phyloP scores from a whole-genome alignment of 2,888 invertebrate genomes.

The Gnatocerus cornutus region DNA sequence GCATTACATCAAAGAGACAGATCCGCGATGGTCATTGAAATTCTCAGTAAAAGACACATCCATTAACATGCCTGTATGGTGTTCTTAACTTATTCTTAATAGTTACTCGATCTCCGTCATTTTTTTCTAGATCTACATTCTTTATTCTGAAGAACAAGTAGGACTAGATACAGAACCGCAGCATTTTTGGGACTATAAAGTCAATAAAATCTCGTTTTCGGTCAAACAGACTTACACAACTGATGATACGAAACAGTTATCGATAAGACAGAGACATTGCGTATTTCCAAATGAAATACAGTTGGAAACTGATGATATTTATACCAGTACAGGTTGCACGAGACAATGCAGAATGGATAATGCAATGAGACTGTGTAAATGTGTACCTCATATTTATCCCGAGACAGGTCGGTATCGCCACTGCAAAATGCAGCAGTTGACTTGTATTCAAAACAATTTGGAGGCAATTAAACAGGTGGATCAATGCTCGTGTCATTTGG shows the following conservation, averaged over 20 bases:
- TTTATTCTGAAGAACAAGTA: constrained; percentile 81
- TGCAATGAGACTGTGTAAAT: constrained; percentile 78
- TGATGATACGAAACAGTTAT: constrained; percentile 80
- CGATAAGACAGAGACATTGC: constrained; percentile 81
- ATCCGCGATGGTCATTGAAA: constrained; percentile 78
- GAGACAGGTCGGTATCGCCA: constrained; percentile 73
- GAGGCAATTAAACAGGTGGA: constrained; percentile 75
- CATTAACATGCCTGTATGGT: constrained; percentile 62
- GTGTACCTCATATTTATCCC: constrained; percentile 83
- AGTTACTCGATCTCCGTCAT: background rate
- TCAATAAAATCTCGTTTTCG: constrained; percentile 78
- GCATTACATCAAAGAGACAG: constrained; percentile 79
- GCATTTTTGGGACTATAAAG: constrained; percentile 79
- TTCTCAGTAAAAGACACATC: constrained; percentile 66
- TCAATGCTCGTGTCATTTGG: constrained; percentile 80
- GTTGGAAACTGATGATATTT: constrained; percentile 73
- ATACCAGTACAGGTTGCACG: constrained; percentile 84
- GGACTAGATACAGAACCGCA: constrained; percentile 81
- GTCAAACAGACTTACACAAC: constrained; percentile 87
- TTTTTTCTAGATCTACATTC: constrained; percentile 76
- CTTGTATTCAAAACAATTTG: constrained; percentile 75
- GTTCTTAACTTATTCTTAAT: too few species aligned
- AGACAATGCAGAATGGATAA: constrained; percentile 82
- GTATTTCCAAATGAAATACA: constrained; percentile 80
- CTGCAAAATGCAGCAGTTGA: constrained; percentile 76